Base-by-base conservation (phyloP, 2,888 invertebrate genomes). In the Neoitamus cyanurus region DNA sequence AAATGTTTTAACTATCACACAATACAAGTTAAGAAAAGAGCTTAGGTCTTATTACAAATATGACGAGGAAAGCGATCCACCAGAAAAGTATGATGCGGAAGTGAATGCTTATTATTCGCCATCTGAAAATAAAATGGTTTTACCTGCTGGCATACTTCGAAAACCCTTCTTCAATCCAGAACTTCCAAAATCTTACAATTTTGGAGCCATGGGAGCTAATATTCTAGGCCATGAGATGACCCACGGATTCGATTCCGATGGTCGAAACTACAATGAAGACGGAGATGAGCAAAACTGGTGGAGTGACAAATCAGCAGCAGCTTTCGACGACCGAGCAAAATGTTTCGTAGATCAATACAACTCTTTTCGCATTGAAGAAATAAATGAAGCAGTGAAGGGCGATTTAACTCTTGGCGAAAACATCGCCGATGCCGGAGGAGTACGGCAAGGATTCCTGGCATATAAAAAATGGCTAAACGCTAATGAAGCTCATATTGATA, bases 161-260 rank as follows among this genome's bases (percentile, higher is more conserved):
- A 83, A 48, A 11, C 83, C 83, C 11, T 83, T 73, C n/a, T 83
- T 73, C 28, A 25, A 58, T 73, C 42, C 20, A 25, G 58, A 83
- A 9, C 73, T 83, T 7, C 83, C 83, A 9, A 83, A 83, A 73
- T 83, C 73, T 30, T 73, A 73, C 25, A 83, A 83, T 30, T 83
- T 48, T 34, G 83, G 73, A n/a, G 34, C 58, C 20, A 83, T 83
- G 73, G 83, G 83, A 9, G 72, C 48, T 13, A 58, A 72, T 72
- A 72, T 83, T 20, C 30, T 83, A 1, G 83, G 73, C 9, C 83
- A 83, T 42, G 83, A 83, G 36, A 73, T 83, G 48, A 83, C 48
- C 3, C 83, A 83, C 46, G 73, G 73, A 11, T 83, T 83, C 28
- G 83, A 83, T 73, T 48, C 46, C 1, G 13, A 58, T 3, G 42